Percentiles rank a stretch among this genome's conserved stretches.
Conservation (phyloP, 2,797 vertebrate genomes). For the Pantherophis vulpinus region DNA sequence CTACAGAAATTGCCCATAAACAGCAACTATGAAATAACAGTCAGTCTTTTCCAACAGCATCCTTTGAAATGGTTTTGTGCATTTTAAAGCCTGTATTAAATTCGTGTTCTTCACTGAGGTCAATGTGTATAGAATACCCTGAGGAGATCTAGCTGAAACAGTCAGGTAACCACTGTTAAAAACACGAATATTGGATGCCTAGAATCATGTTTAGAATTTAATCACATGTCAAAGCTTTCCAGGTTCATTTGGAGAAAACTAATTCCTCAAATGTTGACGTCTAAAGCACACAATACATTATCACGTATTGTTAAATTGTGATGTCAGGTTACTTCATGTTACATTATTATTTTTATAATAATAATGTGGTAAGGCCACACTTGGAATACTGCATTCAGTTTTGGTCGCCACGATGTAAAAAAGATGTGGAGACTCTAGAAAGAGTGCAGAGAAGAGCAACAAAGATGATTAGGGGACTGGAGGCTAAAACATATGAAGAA, state of each 20-base stretch:
- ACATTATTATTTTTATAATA: background rate
- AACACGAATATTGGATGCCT: background rate
- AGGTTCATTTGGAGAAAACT: background rate
- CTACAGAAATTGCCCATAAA: constrained; percentile 59
- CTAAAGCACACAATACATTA: background rate
- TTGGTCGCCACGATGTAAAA: too few relatives aligned
- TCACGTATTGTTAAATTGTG: background rate
- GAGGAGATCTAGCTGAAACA: background rate
- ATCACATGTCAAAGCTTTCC: background rate
- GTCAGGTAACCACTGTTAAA: background rate
- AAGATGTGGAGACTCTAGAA: too few relatives aligned
- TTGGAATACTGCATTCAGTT: too few relatives aligned
- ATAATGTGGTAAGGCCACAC: too few relatives aligned
- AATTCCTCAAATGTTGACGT: background rate
- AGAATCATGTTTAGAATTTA: background rate
- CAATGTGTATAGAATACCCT: constrained; percentile 29
- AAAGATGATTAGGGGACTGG: too few relatives aligned
- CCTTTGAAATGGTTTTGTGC: constrained; percentile 55
- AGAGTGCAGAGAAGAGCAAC: too few relatives aligned
- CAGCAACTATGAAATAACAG: constrained; percentile 54
- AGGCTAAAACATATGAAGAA: too few relatives aligned
- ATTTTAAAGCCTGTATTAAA: constrained; percentile 37
- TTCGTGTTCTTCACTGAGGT: constrained; percentile 11
- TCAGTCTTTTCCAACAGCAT: constrained; percentile 52
- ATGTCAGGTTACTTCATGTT: background rate